Percentiles rank a stretch among this genome's conserved stretches.
Conservation (phyloP, 2,797 vertebrate species). For the Argentina silus region DNA sequence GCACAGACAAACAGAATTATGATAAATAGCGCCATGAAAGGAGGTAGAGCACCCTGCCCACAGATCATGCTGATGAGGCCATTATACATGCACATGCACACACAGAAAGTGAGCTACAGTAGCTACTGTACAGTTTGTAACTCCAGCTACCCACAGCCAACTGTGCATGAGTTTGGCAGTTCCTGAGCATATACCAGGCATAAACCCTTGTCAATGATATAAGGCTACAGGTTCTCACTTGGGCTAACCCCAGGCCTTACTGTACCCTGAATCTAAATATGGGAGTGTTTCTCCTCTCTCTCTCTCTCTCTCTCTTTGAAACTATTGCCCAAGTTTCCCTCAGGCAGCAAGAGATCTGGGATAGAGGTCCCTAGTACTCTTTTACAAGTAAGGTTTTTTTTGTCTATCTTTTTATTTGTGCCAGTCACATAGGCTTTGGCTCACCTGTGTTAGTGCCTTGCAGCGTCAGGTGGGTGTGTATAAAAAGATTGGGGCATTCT, state of each 20-base stretch:
- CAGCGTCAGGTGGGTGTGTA: conserved; percentile 48
- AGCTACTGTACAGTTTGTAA: not conserved
- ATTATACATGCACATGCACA: not conserved
- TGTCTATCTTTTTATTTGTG: conserved; percentile 42
- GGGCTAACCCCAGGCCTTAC: not conserved
- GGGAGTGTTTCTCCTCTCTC: not conserved
- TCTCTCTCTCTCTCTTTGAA: not conserved
- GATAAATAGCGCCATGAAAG: not conserved
- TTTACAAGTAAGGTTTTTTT: conserved; percentile 42
- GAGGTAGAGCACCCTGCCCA: not conserved
- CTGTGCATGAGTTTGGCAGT: not conserved
- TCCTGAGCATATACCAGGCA: not conserved
- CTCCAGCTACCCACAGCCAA: not conserved
- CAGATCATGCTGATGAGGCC: not conserved
- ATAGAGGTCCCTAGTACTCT: not conserved
- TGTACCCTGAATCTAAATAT: not conserved
- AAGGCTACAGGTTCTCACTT: not conserved
- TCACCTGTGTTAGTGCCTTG: conserved; percentile 47
- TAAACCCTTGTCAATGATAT: not conserved
- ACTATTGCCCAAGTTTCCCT: not conserved
- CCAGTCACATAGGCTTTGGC: conserved; percentile 55
- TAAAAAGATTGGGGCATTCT: conserved; percentile 58
- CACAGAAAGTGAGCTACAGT: not conserved
- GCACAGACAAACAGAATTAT: not conserved
- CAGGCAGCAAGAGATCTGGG: not conserved